phyloP scores from a whole-genome alignment of 2,888 invertebrate genomes.

The Gortyna flavago region DNA sequence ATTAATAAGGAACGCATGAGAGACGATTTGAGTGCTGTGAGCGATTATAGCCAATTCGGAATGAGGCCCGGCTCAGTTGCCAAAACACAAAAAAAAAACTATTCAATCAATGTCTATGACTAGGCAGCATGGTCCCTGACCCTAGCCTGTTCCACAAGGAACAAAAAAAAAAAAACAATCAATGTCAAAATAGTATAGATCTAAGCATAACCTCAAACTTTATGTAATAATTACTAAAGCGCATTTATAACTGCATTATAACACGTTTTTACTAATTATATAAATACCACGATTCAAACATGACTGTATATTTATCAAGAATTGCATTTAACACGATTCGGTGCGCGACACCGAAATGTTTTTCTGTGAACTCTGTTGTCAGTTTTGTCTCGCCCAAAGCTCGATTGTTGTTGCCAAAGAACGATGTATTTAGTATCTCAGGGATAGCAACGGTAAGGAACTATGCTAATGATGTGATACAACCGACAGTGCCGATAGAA shows the following conservation, averaged over 20 bases:
- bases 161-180: too few relatives aligned
- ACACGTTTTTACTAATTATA: constrained; percentile 15
- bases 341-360: constrained; percentile 68
- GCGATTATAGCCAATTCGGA: too few relatives aligned
- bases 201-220: constrained; percentile 74
- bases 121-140: too few relatives aligned
- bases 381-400: constrained; percentile 67
- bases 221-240: constrained; percentile 71
- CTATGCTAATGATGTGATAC: constrained; percentile 75
- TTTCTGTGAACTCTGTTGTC: constrained; percentile 60
- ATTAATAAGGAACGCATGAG: too few relatives aligned
- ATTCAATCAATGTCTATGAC: too few relatives aligned
- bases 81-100: too few relatives aligned
- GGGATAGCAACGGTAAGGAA: constrained; percentile 67
- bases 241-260: constrained; percentile 38
- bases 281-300: constrained; percentile 60
- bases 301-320: constrained; percentile 86
- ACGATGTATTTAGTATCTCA: constrained; percentile 65
- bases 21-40: too few relatives aligned
- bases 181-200: constrained; percentile 66
- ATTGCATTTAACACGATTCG: constrained; percentile 76
- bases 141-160: too few relatives aligned
- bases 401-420: constrained; percentile 69
- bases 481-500: constrained; percentile 78
- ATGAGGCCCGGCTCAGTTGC: too few relatives aligned